phyloP scores from a whole-genome alignment of 2,113 vertebrate genomes.

The Lagenorhynchus albirostris region DNA sequence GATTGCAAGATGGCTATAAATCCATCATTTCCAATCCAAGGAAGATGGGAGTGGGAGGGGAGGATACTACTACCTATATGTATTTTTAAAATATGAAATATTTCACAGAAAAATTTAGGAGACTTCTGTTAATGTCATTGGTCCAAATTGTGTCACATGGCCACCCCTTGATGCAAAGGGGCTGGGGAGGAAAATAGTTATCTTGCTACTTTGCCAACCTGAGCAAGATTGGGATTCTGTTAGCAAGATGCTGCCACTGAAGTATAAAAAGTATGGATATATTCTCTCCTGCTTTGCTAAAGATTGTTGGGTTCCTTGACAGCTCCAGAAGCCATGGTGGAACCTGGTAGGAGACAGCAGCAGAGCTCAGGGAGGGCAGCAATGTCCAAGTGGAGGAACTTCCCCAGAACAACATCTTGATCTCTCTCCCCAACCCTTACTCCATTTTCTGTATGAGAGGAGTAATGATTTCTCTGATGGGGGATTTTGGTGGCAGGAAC shows the following conservation, averaged over 20 bases:
- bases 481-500: neutral
- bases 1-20: neutral
- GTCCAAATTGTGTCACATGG: neutral
- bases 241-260: neutral
- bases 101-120: slow-evolving; percentile 29
- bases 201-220: neutral
- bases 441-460: neutral
- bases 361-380: neutral
- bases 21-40: neutral
- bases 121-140: neutral
- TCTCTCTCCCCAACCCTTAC: neutral
- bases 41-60: neutral
- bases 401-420: neutral
- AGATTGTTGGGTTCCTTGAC: neutral
- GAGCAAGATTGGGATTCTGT: neutral
- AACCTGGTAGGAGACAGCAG: neutral
- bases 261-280: neutral
- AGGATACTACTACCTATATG: neutral
- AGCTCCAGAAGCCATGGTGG: neutral
- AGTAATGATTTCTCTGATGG: neutral
- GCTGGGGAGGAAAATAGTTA: neutral
- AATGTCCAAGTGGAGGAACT: neutral
- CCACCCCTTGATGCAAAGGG: neutral
- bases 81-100: neutral
- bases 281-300: neutral